Evolutionary conservation across 1,140 invertebrate genomes (phyloP), one percentile per base, ranked within the genome.

Genomic region (Pygmarrhopalites habei): DNA sequence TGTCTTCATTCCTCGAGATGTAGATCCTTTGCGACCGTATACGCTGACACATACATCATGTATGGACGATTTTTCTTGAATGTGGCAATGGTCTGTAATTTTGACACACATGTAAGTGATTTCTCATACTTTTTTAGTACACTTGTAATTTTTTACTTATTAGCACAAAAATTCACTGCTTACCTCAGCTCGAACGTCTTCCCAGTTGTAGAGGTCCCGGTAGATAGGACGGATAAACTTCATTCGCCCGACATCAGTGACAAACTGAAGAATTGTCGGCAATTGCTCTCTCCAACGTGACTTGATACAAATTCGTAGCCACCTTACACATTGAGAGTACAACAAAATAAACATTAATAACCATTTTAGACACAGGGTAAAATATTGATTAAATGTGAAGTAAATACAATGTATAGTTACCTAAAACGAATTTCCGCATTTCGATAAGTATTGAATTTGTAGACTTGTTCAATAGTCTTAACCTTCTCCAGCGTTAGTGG

Each of bases 171-270:
- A 58, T n/a, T n/a, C n/a, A n/a, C n/a, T n/a, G n/a, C n/a, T n/a
- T n/a, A n/a, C n/a, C n/a, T 71, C 72, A 15, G 80, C 74, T 58
- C 88, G 79, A 1, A 83, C 81, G 59, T 83, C 82, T 62, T 85
- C 80, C 90, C 90, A 94, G 1, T 77, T 79, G 26, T 64, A 67
- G 17, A 67, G 23, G 32, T 64, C 62, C 15, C 67, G 26, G 47
- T 67, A 69, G 32, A 71, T 64, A 19, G 67, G 67, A 12, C 64
- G 62, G 28, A 67, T 61, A 43, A 58, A 95, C 74, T 95, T 96
- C 87, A 95, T 90, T 64, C 93, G 82, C 57, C 92, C 92, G 73
- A 90, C 84, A 25, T 83, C 80, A 63, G 86, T 90, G 1, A 90
- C 82, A 80, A 94, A 94, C 3, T 83, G 72, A n/a, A 95, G 77